Evolutionary conservation across 2,113 vertebrate genomes (phyloP), one percentile per base, ranked within the genome.

Genomic region (Ornithorhynchus anatinus): DNA sequence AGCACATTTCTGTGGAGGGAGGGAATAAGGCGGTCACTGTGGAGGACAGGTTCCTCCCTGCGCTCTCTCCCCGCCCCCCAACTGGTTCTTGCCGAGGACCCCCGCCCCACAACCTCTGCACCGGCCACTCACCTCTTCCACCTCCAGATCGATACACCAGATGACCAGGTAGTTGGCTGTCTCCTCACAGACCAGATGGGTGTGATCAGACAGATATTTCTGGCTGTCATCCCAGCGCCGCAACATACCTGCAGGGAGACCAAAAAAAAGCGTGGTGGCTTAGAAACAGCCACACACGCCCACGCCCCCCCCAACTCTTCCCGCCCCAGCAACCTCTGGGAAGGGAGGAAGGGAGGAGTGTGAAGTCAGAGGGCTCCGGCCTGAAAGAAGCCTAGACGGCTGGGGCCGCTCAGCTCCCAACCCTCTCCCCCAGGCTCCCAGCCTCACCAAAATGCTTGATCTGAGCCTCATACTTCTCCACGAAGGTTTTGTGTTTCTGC

Each of bases 121-220:
- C 8, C 0, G 16, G 42, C 16, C 6, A 9, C 86, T 61, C 80
- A 96, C 96, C 96, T 98, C 96, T 27, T 97, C 97, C 61, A 98
- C 96, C 84, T 98, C 96, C 53, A 99, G 93, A 50, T 99, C 97
- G 6, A 98, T 98, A 82, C 96, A 98, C 96, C 97, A 98, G 80
- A 98, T 98, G 45, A 99, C 97, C 72, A 97, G 72, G 88, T 98
- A 99, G 61, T 98, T 98, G 27, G 97, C 96, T 0, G 96, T 98
- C 86, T 99, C 97, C 83, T 99, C 97, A 4, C 96, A 98, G 2
- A 98, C 97, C 38, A 98, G 87, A 67, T 96, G 89, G 3, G 95
- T 85, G 19, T 97, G 94, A 58, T 99, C 97, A 0, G 96, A 96
- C 12, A 99, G 93, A 75, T 93, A 97, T 48, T 96, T 97, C 91